These are phyloP conservation scores for Leptopilina drosophilae DNA, from an alignment of 2,888 invertebrate species.

Conservation along the genomic window DNA sequence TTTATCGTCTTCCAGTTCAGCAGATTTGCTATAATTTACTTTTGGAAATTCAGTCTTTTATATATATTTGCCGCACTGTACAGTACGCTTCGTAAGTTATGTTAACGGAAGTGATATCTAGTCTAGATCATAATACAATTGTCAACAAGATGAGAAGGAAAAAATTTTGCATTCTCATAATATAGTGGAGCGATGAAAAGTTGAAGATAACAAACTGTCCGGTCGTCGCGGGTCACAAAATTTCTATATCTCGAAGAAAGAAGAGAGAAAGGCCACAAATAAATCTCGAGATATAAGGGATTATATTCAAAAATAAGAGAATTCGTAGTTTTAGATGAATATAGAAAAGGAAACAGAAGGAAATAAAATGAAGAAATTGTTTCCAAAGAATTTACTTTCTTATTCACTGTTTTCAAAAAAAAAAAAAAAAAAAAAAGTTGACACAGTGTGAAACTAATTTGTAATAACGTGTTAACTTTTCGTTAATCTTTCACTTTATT, in stretches of 20 bases:
- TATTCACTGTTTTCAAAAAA: too few relatives aligned
- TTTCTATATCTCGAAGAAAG: background rate
- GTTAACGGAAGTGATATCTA: conserved; percentile 22
- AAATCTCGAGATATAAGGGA: conserved; percentile 17
- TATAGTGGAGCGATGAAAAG: background rate
- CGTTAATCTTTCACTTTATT: background rate
- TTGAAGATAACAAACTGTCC: conserved; percentile 32
- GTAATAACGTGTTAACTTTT: background rate
- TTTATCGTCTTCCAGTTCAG: conserved; percentile 57
- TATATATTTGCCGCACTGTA: conserved; percentile 13
- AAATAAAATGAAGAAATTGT: too few relatives aligned
- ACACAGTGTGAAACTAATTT: background rate
- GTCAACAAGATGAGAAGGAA: conserved; percentile 4
- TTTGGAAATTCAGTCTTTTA: conserved; percentile 17
- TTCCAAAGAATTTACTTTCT: too few relatives aligned
- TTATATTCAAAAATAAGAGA: background rate
- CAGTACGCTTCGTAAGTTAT: conserved; percentile 24
- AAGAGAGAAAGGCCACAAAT: background rate
- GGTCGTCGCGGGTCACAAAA: background rate
- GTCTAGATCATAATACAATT: conserved; percentile 24
- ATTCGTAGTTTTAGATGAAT: too few relatives aligned
- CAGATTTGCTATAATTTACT: conserved; percentile 39
- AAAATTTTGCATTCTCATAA: background rate
- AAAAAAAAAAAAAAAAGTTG: too few relatives aligned
- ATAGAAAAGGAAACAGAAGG: too few relatives aligned